A percentile compares a stretch with the other conserved stretches of the same genome.
phyloP scores from a whole-genome alignment of 2,888 invertebrate species.

The Myathropa florea region DNA sequence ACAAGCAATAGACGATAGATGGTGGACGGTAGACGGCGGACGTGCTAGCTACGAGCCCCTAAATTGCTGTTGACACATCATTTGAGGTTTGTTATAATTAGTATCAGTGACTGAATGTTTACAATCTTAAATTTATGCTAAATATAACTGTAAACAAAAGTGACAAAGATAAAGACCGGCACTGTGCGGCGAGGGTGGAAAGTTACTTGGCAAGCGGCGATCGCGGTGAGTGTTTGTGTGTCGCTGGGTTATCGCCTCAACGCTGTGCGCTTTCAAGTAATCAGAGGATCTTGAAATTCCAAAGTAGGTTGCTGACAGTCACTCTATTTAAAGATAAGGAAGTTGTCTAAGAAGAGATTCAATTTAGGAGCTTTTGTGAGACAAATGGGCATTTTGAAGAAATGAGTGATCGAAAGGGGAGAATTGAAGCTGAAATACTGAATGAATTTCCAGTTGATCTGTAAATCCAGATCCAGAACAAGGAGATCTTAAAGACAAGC shows the following conservation, averaged over 20 bases:
- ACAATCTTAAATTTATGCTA: conserved; percentile 28
- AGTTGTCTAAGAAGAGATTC: background rate
- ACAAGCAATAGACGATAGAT: too few species aligned
- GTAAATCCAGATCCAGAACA: too few species aligned
- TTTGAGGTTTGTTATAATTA: background rate
- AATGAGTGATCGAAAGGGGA: too few species aligned
- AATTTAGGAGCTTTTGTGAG: background rate
- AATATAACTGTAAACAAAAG: conserved; percentile 30
- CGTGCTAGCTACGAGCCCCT: conserved; percentile 3
- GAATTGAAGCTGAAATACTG: too few species aligned
- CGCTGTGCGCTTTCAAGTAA: background rate
- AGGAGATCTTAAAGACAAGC: too few species aligned
- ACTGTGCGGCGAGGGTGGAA: background rate
- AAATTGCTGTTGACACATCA: conserved; percentile 9
- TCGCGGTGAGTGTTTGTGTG: background rate
- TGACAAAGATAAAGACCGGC: background rate
- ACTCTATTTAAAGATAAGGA: background rate
- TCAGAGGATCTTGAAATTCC: background rate
- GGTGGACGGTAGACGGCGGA: background rate
- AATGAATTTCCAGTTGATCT: too few species aligned
- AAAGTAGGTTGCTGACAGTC: background rate
- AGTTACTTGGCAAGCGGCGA: background rate
- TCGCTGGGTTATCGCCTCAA: background rate
- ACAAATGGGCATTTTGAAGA: too few species aligned
- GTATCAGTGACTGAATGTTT: conserved; percentile 19